These are phyloP conservation scores for Troglohyphantes excavatus DNA, from an alignment of 2,888 invertebrate species.

Conservation along the genomic window DNA sequence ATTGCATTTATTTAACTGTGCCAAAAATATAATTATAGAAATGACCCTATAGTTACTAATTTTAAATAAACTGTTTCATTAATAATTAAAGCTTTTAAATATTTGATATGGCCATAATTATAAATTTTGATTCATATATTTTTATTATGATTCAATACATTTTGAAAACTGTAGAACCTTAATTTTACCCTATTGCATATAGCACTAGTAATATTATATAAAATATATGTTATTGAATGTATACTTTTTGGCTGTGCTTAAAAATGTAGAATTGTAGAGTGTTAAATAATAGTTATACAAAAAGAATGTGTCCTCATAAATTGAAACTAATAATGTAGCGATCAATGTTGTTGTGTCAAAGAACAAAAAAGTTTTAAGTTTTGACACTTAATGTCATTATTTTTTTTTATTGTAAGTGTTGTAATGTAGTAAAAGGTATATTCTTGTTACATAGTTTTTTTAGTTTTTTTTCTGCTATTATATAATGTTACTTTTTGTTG, in stretches of 20 bases:
- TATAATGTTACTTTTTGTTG: no score
- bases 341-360: not conserved
- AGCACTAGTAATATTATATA: constrained; percentile 1
- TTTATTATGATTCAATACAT: no score
- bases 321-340: not conserved
- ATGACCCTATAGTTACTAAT: not conserved
- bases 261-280: constrained; percentile 14
- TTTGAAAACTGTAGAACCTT: no score
- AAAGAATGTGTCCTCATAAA: not conserved
- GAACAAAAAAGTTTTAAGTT: not conserved
- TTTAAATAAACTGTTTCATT: not conserved
- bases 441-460: no score
- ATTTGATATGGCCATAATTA: no score
- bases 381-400: not conserved
- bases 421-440: not conserved
- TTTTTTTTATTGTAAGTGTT: not conserved
- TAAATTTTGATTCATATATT: no score
- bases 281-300: not conserved
- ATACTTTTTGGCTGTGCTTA: constrained; percentile 27
- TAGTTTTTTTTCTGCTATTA: no score
- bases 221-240: constrained; percentile 18
- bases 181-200: not conserved
- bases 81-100: not conserved
- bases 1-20: not conserved
- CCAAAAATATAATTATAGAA: not conserved